Evolutionary conservation across 2,797 vertebrate species (phyloP).

Genomic region (Melanotaenia pygmaea): DNA sequence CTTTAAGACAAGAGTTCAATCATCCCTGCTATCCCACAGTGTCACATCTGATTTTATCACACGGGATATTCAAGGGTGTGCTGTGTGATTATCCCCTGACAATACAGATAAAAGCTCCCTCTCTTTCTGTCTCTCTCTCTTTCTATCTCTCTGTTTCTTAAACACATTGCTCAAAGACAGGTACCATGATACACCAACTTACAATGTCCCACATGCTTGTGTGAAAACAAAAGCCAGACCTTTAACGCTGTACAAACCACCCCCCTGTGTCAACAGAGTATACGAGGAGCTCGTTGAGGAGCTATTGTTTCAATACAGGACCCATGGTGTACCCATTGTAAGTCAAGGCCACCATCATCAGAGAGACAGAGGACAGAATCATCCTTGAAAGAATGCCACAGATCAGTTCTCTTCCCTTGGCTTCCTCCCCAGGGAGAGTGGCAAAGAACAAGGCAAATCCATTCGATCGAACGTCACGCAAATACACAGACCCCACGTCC

Average conservation of each 20-base stretch:
- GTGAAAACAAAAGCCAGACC: slow-evolving; percentile 53
- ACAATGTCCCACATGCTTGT: slow-evolving; percentile 33
- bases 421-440: slow-evolving; percentile 64
- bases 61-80: slow-evolving; percentile 71
- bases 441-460: slow-evolving; percentile 77
- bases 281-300: slow-evolving; percentile 45
- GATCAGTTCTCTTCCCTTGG: slow-evolving; percentile 65
- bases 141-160: slow-evolving; percentile 39
- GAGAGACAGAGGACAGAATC: slow-evolving; percentile 67
- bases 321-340: slow-evolving; percentile 62
- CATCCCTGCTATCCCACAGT: slow-evolving; percentile 68
- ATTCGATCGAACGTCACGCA: slow-evolving; percentile 81
- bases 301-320: slow-evolving; percentile 73
- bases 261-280: slow-evolving; percentile 55
- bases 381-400: slow-evolving; percentile 73
- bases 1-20: slow-evolving; percentile 75
- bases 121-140: slow-evolving; percentile 34
- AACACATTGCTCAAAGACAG: slow-evolving; percentile 62
- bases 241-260: slow-evolving; percentile 44
- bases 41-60: slow-evolving; percentile 75
- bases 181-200: slow-evolving; percentile 37
- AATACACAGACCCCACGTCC: slow-evolving; percentile 70
- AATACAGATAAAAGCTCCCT: slow-evolving; percentile 69
- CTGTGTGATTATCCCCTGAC: slow-evolving; percentile 73
- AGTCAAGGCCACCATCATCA: slow-evolving; percentile 74